Evolutionary conservation across 2,113 vertebrate species (phyloP), one percentile per base, ranked within the genome.

Genomic region (Proterorhinus semilunaris): DNA sequence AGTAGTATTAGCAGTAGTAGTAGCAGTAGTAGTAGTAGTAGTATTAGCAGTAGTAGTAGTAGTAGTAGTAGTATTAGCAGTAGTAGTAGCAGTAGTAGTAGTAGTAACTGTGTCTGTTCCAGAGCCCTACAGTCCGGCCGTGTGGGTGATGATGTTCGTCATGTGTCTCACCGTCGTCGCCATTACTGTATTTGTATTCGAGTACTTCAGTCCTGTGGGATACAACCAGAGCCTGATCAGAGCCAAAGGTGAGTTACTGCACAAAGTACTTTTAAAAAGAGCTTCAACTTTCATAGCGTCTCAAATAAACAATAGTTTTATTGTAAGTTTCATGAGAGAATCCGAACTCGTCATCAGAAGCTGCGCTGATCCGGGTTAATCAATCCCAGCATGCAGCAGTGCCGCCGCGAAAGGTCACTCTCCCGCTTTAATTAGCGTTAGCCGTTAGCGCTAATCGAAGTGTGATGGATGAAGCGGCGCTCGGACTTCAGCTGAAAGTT

Each of bases 121-220:
- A 46, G 10, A 52, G 54, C 93, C 93, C 12, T 94, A 94, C 87
- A 94, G 93, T 68, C 93, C 93, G 10, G 93, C 92, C 4, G 93
- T 94, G 7, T 94, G 93, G 93, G 92, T 94, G 80, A 99, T 99
- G 98, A 99, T 99, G 98, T 99, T 99, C 0, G 97, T 99, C 76
- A 98, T 99, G 96, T 99, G 98, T 76, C 95, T 99, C 80, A 96
- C 97, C 0, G 96, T 99, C 50, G 98, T 99, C 69, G 98, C 97
- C 0, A 71, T 98, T 86, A 98, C 98, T 0, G 98, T 99, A 71
- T 99, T 98, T 21, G 91, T 96, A 85, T 99, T 99, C 0, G 98
- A 99, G 80, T 99, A 98, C 86, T 95, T 96, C 91, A 99, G 98
- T 75, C 98, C 98, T 0, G 94, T 98, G 16, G 96, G 98, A 76